phyloP scores from a whole-genome alignment of 1,140 invertebrate genomes.

The Metopolophium dirhodum region DNA sequence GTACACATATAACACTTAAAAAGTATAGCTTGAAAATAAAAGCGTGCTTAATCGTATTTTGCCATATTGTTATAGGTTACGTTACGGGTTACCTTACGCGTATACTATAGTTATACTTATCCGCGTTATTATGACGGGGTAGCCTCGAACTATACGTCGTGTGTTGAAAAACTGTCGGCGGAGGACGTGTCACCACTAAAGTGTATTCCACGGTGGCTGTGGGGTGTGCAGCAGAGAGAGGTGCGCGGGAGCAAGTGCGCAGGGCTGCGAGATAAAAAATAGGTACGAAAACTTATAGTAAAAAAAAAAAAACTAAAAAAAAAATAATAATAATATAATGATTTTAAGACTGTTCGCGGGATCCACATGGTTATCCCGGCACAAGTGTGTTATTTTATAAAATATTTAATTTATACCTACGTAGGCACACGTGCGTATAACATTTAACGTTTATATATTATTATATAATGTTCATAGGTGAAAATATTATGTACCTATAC shows the following conservation, averaged over 20 bases:
- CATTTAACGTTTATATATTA: not conserved
- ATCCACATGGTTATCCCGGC: slow-evolving; percentile 37
- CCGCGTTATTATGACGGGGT: not conserved
- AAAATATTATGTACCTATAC: not conserved
- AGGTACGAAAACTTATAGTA: not conserved
- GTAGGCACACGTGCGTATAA: not conserved
- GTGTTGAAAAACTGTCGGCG: not conserved
- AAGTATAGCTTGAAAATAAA: slow-evolving; percentile 7
- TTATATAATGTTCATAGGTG: not conserved
- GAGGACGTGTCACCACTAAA: not conserved
- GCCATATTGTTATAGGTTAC: not conserved
- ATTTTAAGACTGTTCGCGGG: slow-evolving; percentile 37
- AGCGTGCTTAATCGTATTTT: not conserved
- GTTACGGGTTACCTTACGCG: not conserved
- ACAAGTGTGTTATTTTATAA: slow-evolving; percentile 16
- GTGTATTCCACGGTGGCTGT: not conserved
- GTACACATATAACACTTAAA: not conserved
- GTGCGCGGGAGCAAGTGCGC: not conserved
- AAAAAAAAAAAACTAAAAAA: not conserved
- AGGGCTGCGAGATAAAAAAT: not conserved
- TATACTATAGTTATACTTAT: not conserved
- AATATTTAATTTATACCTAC: not conserved
- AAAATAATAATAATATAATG: not conserved
- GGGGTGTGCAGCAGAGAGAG: not conserved
- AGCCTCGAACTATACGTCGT: not conserved